These are phyloP conservation scores for Drosophila anomelani DNA, from an alignment of 2,888 invertebrate species.

Conservation along the genomic window DNA sequence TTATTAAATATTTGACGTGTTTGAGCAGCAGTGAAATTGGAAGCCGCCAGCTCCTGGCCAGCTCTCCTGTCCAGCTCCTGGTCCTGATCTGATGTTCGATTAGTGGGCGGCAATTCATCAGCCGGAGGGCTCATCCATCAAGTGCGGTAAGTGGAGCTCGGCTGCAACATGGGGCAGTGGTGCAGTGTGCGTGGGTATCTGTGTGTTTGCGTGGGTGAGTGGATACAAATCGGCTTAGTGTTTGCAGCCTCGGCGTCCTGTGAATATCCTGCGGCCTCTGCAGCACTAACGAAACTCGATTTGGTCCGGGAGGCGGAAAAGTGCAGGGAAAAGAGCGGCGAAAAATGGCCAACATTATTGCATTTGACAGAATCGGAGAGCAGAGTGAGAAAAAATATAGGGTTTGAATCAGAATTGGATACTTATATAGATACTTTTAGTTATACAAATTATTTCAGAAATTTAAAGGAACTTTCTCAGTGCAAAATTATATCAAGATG, in stretches of 20 bases:
- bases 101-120: slow-evolving; percentile 42
- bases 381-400: neutral
- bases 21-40: neutral
- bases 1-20: neutral
- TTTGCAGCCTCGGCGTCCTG: slow-evolving; percentile 2
- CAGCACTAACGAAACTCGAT: slow-evolving; percentile 46
- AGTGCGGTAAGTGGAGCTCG: slow-evolving; percentile 38
- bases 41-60: neutral
- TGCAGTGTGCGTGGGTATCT: slow-evolving; percentile 8
- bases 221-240: slow-evolving; percentile 30
- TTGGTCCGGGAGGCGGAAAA: slow-evolving; percentile 34
- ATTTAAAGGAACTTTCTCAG: no score
- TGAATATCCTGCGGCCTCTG: slow-evolving; percentile 12
- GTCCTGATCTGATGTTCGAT: slow-evolving; percentile 24
- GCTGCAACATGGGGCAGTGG: slow-evolving; percentile 16
- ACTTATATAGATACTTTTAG: no score
- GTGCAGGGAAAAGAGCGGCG: neutral
- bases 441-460: no score
- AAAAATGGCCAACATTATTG: neutral
- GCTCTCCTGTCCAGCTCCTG: slow-evolving; percentile 3
- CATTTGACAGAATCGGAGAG: slow-evolving; percentile 4
- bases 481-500: no score
- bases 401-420: neutral
- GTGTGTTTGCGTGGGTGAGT: slow-evolving; percentile 9
- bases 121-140: slow-evolving; percentile 43